Evolutionary conservation across 2,888 invertebrate species (phyloP).

Genomic region (Pollenia labialis): DNA sequence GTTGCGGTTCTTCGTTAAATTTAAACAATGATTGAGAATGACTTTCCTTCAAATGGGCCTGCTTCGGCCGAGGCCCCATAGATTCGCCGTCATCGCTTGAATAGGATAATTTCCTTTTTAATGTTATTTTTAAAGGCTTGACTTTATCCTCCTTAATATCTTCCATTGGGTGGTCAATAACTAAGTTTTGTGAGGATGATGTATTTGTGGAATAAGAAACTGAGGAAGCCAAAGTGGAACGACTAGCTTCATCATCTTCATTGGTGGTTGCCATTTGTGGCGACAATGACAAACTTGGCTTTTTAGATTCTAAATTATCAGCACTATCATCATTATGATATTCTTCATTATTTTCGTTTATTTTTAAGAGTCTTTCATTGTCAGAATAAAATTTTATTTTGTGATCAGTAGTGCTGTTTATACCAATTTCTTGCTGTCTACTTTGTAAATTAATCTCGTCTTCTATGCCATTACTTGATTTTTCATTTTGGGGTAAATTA

Average conservation of each 20-base stretch:
- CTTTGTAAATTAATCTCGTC: not conserved
- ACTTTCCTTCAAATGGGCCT: slow-evolving; percentile 69
- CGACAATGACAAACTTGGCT: not conserved
- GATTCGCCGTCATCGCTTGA: slow-evolving; percentile 66
- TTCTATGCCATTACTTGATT: slow-evolving; percentile 14
- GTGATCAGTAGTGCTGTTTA: not conserved
- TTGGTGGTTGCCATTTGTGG: not conserved
- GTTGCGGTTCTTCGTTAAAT: not conserved
- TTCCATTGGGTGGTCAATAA: slow-evolving; percentile 82
- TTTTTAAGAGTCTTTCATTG: slow-evolving; percentile 56
- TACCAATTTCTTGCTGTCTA: not conserved
- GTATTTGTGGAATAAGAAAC: slow-evolving; percentile 77
- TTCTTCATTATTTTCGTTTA: slow-evolving; percentile 22
- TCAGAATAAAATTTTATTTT: slow-evolving; percentile 24
- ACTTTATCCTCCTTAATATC: slow-evolving; percentile 75
- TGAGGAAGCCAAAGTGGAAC: slow-evolving; percentile 68
- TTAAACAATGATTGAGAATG: not conserved
- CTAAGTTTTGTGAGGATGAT: slow-evolving; percentile 82
- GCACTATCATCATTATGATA: not conserved
- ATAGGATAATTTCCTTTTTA: slow-evolving; percentile 77
- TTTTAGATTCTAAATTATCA: not conserved
- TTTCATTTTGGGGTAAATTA: slow-evolving; percentile 41
- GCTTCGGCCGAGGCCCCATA: slow-evolving; percentile 73
- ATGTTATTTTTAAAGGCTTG: slow-evolving; percentile 72
- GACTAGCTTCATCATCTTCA: slow-evolving; percentile 72